Evolutionary conservation across 2,113 vertebrate genomes (phyloP).

Genomic region (Bucco capensis): DNA sequence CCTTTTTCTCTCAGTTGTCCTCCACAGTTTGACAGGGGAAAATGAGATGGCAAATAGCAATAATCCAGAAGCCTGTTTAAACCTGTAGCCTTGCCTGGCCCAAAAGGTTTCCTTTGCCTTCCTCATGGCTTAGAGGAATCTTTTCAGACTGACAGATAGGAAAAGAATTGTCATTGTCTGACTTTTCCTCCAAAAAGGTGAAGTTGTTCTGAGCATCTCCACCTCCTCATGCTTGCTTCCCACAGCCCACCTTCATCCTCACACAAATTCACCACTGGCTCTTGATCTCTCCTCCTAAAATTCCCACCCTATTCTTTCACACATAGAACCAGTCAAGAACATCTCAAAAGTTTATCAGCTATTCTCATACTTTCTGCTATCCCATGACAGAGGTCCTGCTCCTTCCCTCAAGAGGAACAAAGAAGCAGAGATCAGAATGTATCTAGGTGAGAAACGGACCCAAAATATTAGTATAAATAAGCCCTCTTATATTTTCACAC

Average conservation of each 20-base stretch:
- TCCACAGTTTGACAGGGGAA: background rate
- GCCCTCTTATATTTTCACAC: background rate
- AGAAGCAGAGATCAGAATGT: background rate
- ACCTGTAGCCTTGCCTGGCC: background rate
- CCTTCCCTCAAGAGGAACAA: background rate
- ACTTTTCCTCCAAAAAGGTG: background rate
- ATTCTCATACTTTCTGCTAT: background rate
- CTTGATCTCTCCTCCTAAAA: background rate
- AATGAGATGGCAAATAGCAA: background rate
- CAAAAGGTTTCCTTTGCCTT: background rate
- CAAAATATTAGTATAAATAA: background rate
- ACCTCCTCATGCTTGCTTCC: background rate
- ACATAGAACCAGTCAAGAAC: background rate
- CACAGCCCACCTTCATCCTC: background rate
- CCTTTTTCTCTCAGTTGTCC: background rate
- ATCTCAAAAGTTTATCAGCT: background rate
- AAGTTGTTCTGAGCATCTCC: background rate
- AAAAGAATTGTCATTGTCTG: background rate
- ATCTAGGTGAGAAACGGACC: background rate
- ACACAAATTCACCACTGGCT: background rate
- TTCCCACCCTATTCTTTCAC: background rate
- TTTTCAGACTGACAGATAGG: background rate
- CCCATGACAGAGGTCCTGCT: background rate
- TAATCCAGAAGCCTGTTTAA: background rate
- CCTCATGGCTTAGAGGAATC: background rate